Base-by-base conservation (phyloP, 2,888 invertebrate genomes). In the Pterostichus niger region DNA sequence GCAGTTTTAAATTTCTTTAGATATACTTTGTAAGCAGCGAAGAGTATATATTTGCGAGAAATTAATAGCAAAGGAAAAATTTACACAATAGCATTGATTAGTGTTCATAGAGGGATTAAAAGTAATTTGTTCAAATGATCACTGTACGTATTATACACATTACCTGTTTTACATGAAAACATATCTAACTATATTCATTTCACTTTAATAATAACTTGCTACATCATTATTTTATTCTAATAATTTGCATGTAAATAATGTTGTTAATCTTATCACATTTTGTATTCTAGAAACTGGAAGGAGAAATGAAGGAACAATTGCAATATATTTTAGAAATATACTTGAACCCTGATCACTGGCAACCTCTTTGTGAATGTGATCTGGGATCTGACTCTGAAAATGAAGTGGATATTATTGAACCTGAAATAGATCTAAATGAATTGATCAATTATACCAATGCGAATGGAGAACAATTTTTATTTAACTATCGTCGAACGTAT, bases 341-440 rank as follows among this genome's bases (percentile, higher is more conserved):
- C 64, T 78, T 84, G 56, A 68, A 83, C 54, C 84, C 84, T 4
- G 40, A 56, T 40, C 71, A 78, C 24, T 64, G 73, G 68, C 75
- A 82, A 35, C 78, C 78, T 31, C 31, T 77, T 11, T 86, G 86
- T 59, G 84, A 84, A 35, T 86, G 85, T 61, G 84, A 85, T 61
- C 76, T 84, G 11, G 84, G 49, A 24, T 77, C 83, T 40, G 86
- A 84, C 61, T 84, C 85, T 13, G 85, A 85, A 24, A 84, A 85
- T 24, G 86, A 86, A 83, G 64, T 86, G n/a, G 86, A 86, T 81
- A 76, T 86, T 44, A 83, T 86, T 75, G 86, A 86, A 83, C 73
- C 83, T 5, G 86, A 86, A 84, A 78, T 86, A 6, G 86, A 86
- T 56, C 35, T 44, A 2, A 81, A 71, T 6, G 85, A 85, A 56